Evolutionary conservation across 2,113 vertebrate genomes (phyloP), one percentile per base, ranked within the genome.

Genomic region (Chlamydotis undulata): DNA sequence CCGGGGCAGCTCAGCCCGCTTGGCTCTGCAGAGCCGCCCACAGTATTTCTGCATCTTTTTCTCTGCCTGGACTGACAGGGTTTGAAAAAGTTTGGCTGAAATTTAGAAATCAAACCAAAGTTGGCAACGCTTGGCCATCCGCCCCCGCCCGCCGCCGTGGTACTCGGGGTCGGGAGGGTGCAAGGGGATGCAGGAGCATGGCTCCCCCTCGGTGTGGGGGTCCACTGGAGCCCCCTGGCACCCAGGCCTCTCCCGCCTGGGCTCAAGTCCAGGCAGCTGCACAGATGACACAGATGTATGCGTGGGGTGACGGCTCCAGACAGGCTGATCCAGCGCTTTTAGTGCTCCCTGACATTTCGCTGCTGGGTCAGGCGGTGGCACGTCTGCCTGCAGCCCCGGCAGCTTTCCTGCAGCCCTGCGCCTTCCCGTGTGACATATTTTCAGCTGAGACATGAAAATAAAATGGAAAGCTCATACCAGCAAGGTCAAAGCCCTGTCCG

Each of bases 101-200:
- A 37, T 33, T 26, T 23, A 53, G 37, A 61, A 61, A 53, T 26
- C 23, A 69, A 61, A 6, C 15, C 31, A 12, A 61, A 35, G 21
- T 2, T 35, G 33, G 57, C 0, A 11, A 24, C 7, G 4, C 31
- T 15, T 33, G 37, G 19, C 56, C 25, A 12, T 28, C 7, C 5
- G 6, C 17, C 14, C 15, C 4, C 2, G 39, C 10, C 39, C 39
- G 12, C 41, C 41, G 12, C 31, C 1, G 1, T 17, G 39, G 17
- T 55, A 59, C 2, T 1, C 2, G 3, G 59, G 7, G 39, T 6
- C 0, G 2, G 43, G n/a, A 33, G 33, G 29, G 65, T 41, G 55
- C 4, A 3, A 8, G 35, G 22, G 43, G 28, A 18, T 1, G 2
- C 2, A 2, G 19, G 47, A 35, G 15, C 25, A 29, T 3, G 4